phyloP scores from a whole-genome alignment of 2,888 invertebrate species.

The Sericinus montela region DNA sequence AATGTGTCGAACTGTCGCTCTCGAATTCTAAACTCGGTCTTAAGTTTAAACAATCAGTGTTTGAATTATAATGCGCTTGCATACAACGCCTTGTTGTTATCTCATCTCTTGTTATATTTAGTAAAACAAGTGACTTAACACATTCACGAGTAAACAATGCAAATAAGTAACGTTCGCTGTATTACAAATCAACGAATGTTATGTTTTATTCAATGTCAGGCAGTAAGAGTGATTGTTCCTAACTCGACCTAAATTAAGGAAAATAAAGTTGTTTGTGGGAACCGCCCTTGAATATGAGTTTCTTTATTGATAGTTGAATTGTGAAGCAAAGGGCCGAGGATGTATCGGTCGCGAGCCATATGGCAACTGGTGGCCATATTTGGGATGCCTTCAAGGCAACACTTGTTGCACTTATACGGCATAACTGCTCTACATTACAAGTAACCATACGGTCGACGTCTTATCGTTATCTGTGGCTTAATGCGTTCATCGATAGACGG shows the following conservation, averaged over 20 bases:
- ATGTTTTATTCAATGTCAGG: slow-evolving; percentile 17
- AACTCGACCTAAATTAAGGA: background rate
- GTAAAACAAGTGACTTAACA: slow-evolving; percentile 27
- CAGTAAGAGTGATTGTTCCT: background rate
- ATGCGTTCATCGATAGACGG: slow-evolving; percentile 37
- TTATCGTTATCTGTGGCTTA: slow-evolving; percentile 48
- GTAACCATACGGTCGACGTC: slow-evolving; percentile 45
- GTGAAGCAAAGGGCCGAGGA: slow-evolving; percentile 47
- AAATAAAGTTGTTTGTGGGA: slow-evolving; percentile 23
- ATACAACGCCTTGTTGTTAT: slow-evolving; percentile 37
- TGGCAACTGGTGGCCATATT: slow-evolving; percentile 71
- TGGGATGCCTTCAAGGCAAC: slow-evolving; percentile 73
- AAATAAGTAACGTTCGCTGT: slow-evolving; percentile 19
- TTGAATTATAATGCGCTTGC: slow-evolving; percentile 42
- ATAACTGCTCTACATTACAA: slow-evolving; percentile 66
- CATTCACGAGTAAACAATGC: slow-evolving; percentile 7
- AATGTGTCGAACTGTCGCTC: slow-evolving; percentile 48
- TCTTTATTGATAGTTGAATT: slow-evolving; percentile 36
- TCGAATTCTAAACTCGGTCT: slow-evolving; percentile 32
- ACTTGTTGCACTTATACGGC: slow-evolving; percentile 79
- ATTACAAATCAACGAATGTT: slow-evolving; percentile 12
- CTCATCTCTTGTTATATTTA: slow-evolving; percentile 34
- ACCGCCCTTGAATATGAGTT: slow-evolving; percentile 38
- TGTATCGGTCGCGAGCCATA: slow-evolving; percentile 69
- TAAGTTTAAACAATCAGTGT: slow-evolving; percentile 23